Evolutionary conservation across 2,113 vertebrate genomes (phyloP).

Genomic region (Thinocorus orbignyianus): DNA sequence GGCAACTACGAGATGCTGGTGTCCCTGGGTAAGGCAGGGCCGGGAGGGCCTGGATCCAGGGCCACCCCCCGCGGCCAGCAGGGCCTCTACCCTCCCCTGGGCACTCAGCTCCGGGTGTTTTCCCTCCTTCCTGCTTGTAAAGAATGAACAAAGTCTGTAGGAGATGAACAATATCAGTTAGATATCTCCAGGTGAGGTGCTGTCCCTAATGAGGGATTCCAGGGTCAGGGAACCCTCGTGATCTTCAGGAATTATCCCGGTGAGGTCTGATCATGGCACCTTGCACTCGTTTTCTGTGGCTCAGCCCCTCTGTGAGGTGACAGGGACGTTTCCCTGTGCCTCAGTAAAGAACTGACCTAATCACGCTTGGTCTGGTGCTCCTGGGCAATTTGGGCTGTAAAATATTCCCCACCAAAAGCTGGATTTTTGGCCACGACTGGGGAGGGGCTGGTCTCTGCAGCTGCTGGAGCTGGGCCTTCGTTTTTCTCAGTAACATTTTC

Average conservation of each 20-base stretch:
- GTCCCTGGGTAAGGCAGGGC: conserved; percentile 69
- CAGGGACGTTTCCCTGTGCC: fast-evolving
- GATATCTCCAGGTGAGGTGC: fast-evolving
- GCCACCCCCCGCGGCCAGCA: too few species aligned
- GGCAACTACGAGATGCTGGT: conserved; percentile 74
- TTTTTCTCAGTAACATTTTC: neutral
- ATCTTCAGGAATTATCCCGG: neutral
- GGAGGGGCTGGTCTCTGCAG: neutral
- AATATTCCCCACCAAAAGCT: neutral
- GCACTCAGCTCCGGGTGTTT: fast-evolving
- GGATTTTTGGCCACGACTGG: fast-evolving
- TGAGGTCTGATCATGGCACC: neutral
- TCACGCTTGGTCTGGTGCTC: fast-evolving
- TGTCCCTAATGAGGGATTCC: neutral
- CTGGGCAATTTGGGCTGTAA: neutral
- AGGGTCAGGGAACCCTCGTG: neutral
- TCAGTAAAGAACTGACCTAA: neutral
- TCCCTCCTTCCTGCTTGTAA: neutral
- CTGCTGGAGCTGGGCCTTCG: neutral
- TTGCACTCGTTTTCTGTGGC: neutral
- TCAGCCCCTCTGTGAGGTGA: too few species aligned
- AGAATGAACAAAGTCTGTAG: fast-evolving
- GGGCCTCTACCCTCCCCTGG: too few species aligned
- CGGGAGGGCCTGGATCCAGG: fast-evolving
- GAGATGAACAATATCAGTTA: fast-evolving